These are phyloP conservation scores for Nomia melanderi DNA, from an alignment of 1,140 invertebrate genomes.

Conservation along the genomic window DNA sequence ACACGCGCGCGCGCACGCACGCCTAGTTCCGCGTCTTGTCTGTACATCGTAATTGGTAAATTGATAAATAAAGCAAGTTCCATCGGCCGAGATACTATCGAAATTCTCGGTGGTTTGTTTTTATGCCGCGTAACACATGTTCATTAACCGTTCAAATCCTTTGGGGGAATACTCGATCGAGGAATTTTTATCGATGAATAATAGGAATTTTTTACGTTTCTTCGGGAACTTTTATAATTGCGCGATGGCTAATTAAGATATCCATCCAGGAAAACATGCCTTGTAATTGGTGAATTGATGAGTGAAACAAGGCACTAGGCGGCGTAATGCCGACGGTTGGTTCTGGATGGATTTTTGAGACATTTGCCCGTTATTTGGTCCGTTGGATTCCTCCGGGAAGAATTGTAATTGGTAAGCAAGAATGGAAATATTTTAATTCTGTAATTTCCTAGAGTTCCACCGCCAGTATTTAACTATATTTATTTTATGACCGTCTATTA, in stretches of 20 bases:
- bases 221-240: not conserved
- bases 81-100: constrained; percentile 25
- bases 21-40: not conserved
- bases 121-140: not conserved
- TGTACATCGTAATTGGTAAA: constrained; percentile 23
- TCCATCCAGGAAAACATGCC: constrained; percentile 4
- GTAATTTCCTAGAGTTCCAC: too few species aligned
- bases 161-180: not conserved
- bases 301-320: not conserved
- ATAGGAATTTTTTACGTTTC: not conserved
- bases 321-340: constrained; percentile 17
- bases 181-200: not conserved
- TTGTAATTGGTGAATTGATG: constrained; percentile 11
- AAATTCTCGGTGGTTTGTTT: not conserved
- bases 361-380: constrained; percentile 16
- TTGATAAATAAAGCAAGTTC: constrained; percentile 24
- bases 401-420: too few species aligned
- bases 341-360: constrained; percentile 16
- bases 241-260: constrained; percentile 27
- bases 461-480: too few species aligned
- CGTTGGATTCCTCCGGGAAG: not conserved
- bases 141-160: not conserved
- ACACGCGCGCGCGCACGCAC: not conserved
- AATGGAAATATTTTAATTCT: too few species aligned
- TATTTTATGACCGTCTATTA: too few species aligned